Evolutionary conservation across 2,113 vertebrate genomes (phyloP), one percentile per base, ranked within the genome.

Genomic region (Upupa epops): DNA sequence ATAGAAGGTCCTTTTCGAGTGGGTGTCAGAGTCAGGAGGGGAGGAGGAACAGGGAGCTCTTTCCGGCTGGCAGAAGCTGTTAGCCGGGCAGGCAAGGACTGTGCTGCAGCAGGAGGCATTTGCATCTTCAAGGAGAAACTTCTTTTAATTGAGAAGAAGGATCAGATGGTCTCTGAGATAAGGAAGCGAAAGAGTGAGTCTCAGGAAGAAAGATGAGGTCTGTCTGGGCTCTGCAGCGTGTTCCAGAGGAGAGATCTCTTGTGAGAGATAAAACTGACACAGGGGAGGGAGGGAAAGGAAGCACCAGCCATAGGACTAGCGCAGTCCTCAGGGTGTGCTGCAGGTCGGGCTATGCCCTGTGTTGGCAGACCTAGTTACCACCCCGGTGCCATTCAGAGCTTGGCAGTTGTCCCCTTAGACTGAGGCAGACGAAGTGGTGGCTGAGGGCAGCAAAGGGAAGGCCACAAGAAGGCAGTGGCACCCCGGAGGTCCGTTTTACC

Each of bases 71-170:
- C n/a, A n/a, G n/a, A 32, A 78, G 36, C 74, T 92, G 86, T 86
- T 92, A 89, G 92, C 91, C 87, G 92, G 77, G 40, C 87, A 84
- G 73, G 91, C 46, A 82, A 92, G 84, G 89, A 82, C 74, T 92
- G 87, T 61, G 54, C 45, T 90, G 28, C 82, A 87, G 70, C 51
- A 89, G 85, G 59, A 92, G 63, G 65, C 17, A 90, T 87, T 78
- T 94, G 61, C 74, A 90, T 86, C 81, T 93, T 66, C 55, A 92
- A 94, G 64, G 55, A 93, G 36, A 36, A 61, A 66, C 72, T 88
- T 88, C 29, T 82, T 92, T 92, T 94, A 92, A 94, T 92, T 92
- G 78, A 87, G 74, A 93, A 88, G 58, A 91, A 91, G 70, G 66
- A 87, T 94, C 74, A 92, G 68, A 89, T 89, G 59, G 6, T 82